These are phyloP conservation scores for Tyto alba DNA, from an alignment of 2,113 vertebrate genomes.

Conservation along the genomic window DNA sequence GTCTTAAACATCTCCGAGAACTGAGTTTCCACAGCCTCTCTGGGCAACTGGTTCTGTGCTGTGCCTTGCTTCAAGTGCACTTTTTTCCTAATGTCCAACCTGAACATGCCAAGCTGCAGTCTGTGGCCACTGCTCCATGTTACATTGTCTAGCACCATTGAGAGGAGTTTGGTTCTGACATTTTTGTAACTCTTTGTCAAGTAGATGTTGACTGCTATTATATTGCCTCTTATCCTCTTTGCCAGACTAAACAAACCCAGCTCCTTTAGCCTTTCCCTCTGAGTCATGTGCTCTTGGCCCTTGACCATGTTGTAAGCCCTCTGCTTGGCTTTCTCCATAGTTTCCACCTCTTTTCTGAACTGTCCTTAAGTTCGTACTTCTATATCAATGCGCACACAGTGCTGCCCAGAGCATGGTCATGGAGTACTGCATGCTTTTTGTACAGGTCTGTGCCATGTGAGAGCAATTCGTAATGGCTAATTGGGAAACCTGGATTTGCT, in stretches of 20 bases:
- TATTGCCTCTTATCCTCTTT: neutral
- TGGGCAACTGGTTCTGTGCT: neutral
- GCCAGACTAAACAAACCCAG: slow-evolving; percentile 36
- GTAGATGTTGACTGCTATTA: neutral
- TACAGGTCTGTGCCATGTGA: neutral
- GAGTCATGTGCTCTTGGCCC: neutral
- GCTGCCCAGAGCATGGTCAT: fast-evolving
- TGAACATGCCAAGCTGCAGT: neutral
- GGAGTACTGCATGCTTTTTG: neutral
- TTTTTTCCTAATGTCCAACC: neutral
- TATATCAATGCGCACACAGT: neutral
- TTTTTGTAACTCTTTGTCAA: slow-evolving; percentile 1
- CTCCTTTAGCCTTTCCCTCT: neutral
- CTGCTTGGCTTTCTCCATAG: neutral
- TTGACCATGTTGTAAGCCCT: neutral
- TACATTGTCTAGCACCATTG: neutral
- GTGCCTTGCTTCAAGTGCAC: neutral
- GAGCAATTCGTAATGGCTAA: neutral
- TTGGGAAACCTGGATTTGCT: neutral
- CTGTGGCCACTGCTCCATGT: neutral
- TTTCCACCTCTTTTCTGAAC: neutral
- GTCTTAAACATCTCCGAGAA: neutral
- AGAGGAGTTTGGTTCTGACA: neutral
- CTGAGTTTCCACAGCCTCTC: neutral
- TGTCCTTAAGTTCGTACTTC: neutral